These are phyloP conservation scores for Aspidoscelis tigris DNA, from an alignment of 2,113 vertebrate genomes.

Conservation along the genomic window DNA sequence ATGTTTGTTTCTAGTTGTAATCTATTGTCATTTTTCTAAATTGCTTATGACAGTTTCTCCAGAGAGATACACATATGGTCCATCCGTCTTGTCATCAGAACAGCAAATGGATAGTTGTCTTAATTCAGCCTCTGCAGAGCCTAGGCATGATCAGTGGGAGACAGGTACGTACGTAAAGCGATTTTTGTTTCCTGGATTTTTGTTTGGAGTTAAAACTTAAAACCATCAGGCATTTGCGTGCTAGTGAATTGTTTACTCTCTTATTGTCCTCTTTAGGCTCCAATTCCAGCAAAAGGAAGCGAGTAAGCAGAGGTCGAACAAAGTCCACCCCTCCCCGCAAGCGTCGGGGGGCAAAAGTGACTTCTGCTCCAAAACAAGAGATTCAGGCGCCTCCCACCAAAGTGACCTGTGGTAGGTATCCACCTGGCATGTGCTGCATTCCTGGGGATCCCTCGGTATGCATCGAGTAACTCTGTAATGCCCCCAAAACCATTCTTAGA, in stretches of 20 bases:
- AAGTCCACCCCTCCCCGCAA: slow-evolving; percentile 69
- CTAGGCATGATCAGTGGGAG: slow-evolving; percentile 75
- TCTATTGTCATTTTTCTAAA: neutral
- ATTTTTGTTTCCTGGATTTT: too few species aligned
- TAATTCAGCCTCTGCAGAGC: slow-evolving; percentile 52
- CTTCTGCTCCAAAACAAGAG: slow-evolving; percentile 48
- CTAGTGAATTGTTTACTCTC: neutral
- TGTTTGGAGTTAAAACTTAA: neutral
- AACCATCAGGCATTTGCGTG: neutral
- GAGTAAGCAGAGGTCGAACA: slow-evolving; percentile 57
- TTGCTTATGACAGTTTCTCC: slow-evolving; percentile 80
- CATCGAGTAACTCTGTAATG: neutral
- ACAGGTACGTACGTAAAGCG: slow-evolving; percentile 63
- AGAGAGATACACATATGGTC: slow-evolving; percentile 74
- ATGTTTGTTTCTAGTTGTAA: neutral
- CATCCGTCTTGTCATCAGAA: slow-evolving; percentile 60
- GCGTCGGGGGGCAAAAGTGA: slow-evolving; percentile 56
- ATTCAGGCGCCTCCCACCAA: slow-evolving; percentile 65
- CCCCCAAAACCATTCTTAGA: slow-evolving; percentile 15
- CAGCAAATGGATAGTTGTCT: slow-evolving; percentile 59
- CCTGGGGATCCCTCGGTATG: neutral
- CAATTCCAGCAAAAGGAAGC: slow-evolving; percentile 72
- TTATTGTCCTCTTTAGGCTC: slow-evolving; percentile 67
- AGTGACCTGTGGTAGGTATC: slow-evolving; percentile 87
- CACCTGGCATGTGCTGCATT: slow-evolving; percentile 3